These are phyloP conservation scores for Calidris pygmaea DNA, from an alignment of 2,113 vertebrate genomes.

Conservation along the genomic window DNA sequence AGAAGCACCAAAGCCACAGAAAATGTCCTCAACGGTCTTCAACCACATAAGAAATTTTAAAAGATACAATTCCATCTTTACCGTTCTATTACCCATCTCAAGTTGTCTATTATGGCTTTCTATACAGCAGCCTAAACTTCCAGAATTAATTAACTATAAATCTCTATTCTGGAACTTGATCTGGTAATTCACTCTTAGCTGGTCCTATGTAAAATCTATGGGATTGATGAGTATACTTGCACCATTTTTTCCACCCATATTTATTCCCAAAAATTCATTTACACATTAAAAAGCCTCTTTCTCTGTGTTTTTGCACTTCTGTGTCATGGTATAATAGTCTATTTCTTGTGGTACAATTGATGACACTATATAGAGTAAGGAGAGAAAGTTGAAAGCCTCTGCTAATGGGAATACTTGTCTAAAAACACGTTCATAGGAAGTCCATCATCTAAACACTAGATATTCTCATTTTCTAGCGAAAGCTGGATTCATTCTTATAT, in stretches of 20 bases:
- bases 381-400: conserved; percentile 8
- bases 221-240: neutral
- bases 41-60: neutral
- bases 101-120: neutral
- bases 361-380: neutral
- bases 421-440: neutral
- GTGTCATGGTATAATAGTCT: neutral
- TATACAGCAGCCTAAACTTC: neutral
- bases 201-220: neutral
- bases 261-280: conserved; percentile 27
- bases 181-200: neutral
- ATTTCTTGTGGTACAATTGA: conserved; percentile 7
- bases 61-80: neutral
- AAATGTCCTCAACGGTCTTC: neutral
- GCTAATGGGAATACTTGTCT: neutral
- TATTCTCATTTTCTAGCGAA: neutral
- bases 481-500: neutral
- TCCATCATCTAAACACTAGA: neutral
- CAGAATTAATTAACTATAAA: neutral
- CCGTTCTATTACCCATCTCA: neutral
- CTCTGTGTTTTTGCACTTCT: neutral
- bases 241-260: neutral
- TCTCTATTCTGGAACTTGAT: neutral
- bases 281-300: neutral
- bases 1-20: neutral